phyloP scores from a whole-genome alignment of 2,113 vertebrate species.

The Lanius collurio region DNA sequence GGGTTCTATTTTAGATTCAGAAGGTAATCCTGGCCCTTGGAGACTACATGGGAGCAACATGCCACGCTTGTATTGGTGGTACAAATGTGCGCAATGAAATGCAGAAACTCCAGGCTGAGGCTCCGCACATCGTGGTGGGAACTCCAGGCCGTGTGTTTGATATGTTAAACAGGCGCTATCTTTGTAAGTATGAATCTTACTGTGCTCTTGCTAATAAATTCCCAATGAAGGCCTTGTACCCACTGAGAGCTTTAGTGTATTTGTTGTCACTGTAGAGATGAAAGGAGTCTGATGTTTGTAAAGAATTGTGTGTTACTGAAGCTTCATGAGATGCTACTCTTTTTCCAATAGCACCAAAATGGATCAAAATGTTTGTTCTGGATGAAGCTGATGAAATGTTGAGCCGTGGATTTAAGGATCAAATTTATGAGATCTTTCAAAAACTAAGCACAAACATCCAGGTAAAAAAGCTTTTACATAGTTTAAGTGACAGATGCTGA shows the following conservation, averaged over 20 bases:
- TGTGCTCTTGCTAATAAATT: background rate
- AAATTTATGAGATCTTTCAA: conserved; percentile 99
- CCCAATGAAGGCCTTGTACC: rapidly evolving
- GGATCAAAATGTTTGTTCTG: conserved; percentile 99
- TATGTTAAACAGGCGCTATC: conserved; percentile 86
- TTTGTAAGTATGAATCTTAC: conserved; percentile 76
- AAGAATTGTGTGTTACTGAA: background rate
- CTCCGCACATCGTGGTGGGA: conserved; percentile 87
- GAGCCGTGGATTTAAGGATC: conserved; percentile 99
- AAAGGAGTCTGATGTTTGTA: background rate
- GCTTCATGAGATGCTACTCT: rapidly evolving
- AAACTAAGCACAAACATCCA: conserved; percentile 97
- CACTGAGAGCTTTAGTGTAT: background rate
- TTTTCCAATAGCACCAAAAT: conserved; percentile 83
- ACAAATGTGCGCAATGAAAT: conserved; percentile 90
- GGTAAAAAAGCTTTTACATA: conserved; percentile 56
- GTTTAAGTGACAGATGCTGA: background rate
- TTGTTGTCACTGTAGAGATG: background rate
- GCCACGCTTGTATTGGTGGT: conserved; percentile 88
- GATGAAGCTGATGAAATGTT: conserved; percentile 99
- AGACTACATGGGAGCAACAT: conserved; percentile 90
- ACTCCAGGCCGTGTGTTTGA: conserved; percentile 89
- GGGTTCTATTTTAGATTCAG: conserved; percentile 76
- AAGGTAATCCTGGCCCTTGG: conserved; percentile 89
- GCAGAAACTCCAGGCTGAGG: conserved; percentile 88